Evolutionary conservation across 2,113 vertebrate species (phyloP).

Genomic region (Trichechus manatus): DNA sequence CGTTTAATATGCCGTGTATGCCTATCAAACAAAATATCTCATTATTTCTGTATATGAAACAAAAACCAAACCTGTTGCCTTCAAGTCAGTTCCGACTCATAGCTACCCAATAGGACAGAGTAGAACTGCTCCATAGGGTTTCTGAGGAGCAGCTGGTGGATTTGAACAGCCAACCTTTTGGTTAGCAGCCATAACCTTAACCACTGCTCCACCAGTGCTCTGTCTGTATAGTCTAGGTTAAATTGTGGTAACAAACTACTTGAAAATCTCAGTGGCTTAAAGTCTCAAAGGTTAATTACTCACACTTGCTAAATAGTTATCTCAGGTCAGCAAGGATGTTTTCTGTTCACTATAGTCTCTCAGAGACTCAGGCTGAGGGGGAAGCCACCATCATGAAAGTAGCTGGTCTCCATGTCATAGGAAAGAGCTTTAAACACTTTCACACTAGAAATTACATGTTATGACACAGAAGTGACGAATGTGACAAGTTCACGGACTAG

Average conservation of each 20-base stretch:
- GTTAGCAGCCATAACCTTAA: too few species aligned
- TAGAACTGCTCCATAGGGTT: too few species aligned
- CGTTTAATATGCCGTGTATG: constrained; percentile 25
- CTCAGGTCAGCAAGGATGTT: background rate
- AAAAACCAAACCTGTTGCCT: too few species aligned
- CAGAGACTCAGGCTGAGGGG: background rate
- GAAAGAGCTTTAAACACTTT: background rate
- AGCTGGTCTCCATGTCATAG: background rate
- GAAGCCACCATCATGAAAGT: background rate
- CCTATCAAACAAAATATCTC: background rate
- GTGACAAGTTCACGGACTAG: background rate
- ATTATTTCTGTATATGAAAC: background rate
- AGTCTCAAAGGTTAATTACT: background rate
- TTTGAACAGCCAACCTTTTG: too few species aligned
- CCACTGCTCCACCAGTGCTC: too few species aligned
- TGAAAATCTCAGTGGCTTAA: constrained; percentile 33
- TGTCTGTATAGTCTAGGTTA: background rate
- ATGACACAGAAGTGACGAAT: constrained; percentile 8
- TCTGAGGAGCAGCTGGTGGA: too few species aligned
- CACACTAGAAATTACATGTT: background rate
- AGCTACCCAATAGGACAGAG: too few species aligned
- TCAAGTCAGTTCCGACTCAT: too few species aligned
- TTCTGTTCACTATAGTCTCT: background rate
- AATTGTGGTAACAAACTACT: constrained; percentile 22
- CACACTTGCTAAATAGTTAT: background rate